Evolutionary conservation across 2,888 invertebrate species (phyloP).

Genomic region (Sphaerophoria taeniata): DNA sequence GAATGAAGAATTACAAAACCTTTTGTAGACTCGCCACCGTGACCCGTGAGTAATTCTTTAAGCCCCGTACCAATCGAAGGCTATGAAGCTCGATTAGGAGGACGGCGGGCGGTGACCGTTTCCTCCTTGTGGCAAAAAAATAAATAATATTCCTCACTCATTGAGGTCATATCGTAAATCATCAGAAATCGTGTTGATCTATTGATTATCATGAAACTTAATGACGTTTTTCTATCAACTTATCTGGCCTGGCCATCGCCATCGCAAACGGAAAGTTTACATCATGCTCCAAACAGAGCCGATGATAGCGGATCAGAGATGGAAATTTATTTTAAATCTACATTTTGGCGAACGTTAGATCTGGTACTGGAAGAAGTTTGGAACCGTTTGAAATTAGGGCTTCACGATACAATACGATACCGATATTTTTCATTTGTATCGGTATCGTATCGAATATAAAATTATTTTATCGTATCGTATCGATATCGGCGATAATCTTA

Average conservation of each 20-base stretch:
- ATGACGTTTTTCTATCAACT: slow-evolving; percentile 67
- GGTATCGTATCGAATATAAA: too few relatives aligned
- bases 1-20: slow-evolving; percentile 65
- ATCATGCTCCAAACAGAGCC: too few relatives aligned
- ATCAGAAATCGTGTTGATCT: slow-evolving; percentile 73
- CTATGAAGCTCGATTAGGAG: neutral
- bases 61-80: slow-evolving; percentile 5
- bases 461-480: too few relatives aligned
- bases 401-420: too few relatives aligned
- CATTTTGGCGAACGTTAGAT: too few relatives aligned
- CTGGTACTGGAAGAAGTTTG: too few relatives aligned
- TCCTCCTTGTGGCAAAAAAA: slow-evolving; percentile 19
- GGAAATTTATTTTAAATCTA: too few relatives aligned
- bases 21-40: slow-evolving; percentile 34
- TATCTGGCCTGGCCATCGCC: neutral
- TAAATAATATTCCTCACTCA: slow-evolving; percentile 49
- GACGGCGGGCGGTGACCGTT: slow-evolving; percentile 33
- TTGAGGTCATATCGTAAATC: slow-evolving; percentile 74
- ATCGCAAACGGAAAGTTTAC: too few relatives aligned
- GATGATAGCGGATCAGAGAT: too few relatives aligned
- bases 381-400: too few relatives aligned
- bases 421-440: too few relatives aligned
- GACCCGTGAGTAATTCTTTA: slow-evolving; percentile 37
- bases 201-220: slow-evolving; percentile 72
- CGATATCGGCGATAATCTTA: too few relatives aligned